Percentiles rank a stretch among this genome's conserved stretches.
Conservation (phyloP, 2,888 invertebrate species). For the Heliothis peltigera region DNA sequence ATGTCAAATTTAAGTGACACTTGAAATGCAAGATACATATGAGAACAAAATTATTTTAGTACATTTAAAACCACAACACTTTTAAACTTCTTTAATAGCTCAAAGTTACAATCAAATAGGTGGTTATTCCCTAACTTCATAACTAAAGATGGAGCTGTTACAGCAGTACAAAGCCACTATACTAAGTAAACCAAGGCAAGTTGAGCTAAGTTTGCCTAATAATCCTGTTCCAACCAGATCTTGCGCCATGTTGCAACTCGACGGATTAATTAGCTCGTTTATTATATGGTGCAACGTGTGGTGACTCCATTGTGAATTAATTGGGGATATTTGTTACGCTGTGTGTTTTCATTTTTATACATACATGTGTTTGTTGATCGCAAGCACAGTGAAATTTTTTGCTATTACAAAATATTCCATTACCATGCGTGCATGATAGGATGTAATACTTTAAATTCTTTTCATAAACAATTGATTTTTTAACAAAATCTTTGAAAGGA, state of each 20-base stretch:
- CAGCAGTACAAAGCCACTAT: slow-evolving; percentile 51
- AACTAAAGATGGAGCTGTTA: slow-evolving; percentile 53
- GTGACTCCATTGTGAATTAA: slow-evolving; percentile 4
- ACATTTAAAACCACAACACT: no score
- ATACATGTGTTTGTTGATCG: neutral
- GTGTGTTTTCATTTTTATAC: no score
- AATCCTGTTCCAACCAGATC: slow-evolving; percentile 66
- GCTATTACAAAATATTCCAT: no score
- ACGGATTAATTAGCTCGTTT: slow-evolving; percentile 75
- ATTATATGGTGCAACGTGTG: slow-evolving; percentile 35
- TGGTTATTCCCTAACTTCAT: slow-evolving; percentile 44
- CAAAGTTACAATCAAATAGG: slow-evolving; percentile 6
- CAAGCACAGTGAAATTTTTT: neutral
- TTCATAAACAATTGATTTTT: no score
- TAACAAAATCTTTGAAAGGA: no score
- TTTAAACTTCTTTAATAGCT: neutral
- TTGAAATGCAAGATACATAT: neutral
- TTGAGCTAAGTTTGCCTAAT: slow-evolving; percentile 69
- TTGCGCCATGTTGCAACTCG: slow-evolving; percentile 69
- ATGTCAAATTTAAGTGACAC: no score
- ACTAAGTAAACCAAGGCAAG: slow-evolving; percentile 61
- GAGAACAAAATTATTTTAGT: no score
- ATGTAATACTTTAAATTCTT: no score
- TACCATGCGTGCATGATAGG: no score
- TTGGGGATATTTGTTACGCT: neutral